These are phyloP conservation scores for Oncorhynchus tshawytscha DNA, from an alignment of 2,113 vertebrate genomes.

Conservation along the genomic window DNA sequence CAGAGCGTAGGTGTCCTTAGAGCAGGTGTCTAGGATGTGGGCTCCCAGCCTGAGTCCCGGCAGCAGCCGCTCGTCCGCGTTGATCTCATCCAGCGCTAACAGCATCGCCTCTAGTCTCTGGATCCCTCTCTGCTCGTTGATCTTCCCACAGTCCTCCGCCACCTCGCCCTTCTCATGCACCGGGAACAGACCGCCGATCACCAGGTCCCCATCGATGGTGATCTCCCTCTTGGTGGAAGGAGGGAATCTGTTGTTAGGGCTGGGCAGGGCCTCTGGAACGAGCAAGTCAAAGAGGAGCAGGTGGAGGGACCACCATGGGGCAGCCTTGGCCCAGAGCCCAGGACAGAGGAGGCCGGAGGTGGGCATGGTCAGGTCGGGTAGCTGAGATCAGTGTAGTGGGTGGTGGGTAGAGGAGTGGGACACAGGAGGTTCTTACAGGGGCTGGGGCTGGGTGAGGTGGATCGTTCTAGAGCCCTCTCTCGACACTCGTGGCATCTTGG, in stretches of 20 bases:
- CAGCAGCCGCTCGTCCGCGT: slow-evolving; percentile 85
- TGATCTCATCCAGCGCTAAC: slow-evolving; percentile 93
- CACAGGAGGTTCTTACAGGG: slow-evolving; percentile 40
- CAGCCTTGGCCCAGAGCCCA: slow-evolving; percentile 33
- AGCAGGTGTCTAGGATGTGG: slow-evolving; percentile 96
- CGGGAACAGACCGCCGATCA: slow-evolving; percentile 94
- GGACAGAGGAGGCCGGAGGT: slow-evolving; percentile 31
- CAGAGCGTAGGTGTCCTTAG: slow-evolving; percentile 95
- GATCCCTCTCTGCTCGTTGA: slow-evolving; percentile 94
- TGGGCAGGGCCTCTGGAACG: slow-evolving; percentile 62
- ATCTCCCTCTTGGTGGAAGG: slow-evolving; percentile 84
- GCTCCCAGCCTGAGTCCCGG: slow-evolving; percentile 89
- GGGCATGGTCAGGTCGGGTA: slow-evolving; percentile 52
- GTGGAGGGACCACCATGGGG: slow-evolving; percentile 52
- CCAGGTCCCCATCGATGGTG: slow-evolving; percentile 88
- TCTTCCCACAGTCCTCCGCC: slow-evolving; percentile 88
- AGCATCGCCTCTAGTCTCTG: slow-evolving; percentile 98
- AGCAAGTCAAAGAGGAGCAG: slow-evolving; percentile 61
- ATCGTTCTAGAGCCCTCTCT: slow-evolving; percentile 43
- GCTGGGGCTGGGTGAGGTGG: slow-evolving; percentile 18
- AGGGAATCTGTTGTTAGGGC: slow-evolving; percentile 58
- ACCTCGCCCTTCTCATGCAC: slow-evolving; percentile 92
- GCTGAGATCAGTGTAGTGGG: not conserved
- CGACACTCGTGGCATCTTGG: slow-evolving; percentile 47
- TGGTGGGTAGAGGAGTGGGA: slow-evolving; percentile 22